Evolutionary conservation across 2,797 vertebrate genomes (phyloP).

Genomic region (Macrochelys suwanniensis): DNA sequence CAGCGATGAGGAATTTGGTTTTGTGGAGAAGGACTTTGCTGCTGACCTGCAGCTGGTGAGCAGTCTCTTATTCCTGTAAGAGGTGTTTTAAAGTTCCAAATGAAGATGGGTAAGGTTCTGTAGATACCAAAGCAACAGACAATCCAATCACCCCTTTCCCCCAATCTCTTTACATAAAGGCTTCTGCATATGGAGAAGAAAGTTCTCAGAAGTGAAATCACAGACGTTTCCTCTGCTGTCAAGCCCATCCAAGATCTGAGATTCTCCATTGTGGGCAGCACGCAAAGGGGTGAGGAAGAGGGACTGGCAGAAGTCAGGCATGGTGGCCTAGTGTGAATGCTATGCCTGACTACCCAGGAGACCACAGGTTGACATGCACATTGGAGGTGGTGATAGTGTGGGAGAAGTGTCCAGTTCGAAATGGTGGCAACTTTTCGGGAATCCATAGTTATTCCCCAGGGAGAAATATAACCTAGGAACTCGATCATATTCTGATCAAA

Average conservation of each 20-base stretch:
- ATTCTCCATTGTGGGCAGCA: background rate
- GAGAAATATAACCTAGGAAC: background rate
- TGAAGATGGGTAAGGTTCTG: slow-evolving; percentile 37
- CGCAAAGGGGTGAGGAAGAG: background rate
- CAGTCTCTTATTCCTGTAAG: slow-evolving; percentile 24
- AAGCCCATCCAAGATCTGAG: background rate
- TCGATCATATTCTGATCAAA: background rate
- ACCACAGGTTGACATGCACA: background rate
- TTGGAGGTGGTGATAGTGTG: background rate
- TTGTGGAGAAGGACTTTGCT: background rate
- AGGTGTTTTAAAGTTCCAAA: slow-evolving; percentile 37
- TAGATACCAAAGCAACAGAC: slow-evolving; percentile 3
- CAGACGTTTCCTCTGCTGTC: background rate
- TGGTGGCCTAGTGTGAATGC: background rate
- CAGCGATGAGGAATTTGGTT: background rate
- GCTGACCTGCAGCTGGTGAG: slow-evolving; percentile 46
- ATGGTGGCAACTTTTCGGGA: background rate
- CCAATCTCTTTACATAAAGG: slow-evolving; percentile 30
- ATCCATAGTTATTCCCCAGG: background rate
- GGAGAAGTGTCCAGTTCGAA: background rate
- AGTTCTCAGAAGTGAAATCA: background rate
- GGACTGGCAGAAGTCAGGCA: background rate
- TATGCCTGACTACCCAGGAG: background rate
- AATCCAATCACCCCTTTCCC: background rate
- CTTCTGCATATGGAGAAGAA: slow-evolving; percentile 21